Base-by-base conservation (phyloP, 2,797 vertebrate species). In the Alca torda region DNA sequence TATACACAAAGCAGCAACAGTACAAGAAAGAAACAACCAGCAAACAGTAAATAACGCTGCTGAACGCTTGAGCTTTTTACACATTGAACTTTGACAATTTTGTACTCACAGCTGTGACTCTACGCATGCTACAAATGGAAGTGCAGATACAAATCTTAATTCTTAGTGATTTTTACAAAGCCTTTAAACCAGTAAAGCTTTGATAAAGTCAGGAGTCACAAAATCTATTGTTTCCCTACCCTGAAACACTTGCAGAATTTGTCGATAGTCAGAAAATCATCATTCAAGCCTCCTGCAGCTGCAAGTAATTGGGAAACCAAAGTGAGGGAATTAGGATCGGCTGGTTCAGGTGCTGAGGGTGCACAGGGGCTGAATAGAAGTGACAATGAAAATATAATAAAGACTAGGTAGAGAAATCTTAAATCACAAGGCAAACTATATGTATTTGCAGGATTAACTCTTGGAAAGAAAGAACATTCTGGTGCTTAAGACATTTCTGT, bases 111-210 rank as follows among this genome's bases (percentile, higher is more conserved):
- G 67, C 77, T 91, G 51, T 73, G 84, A 69, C 89, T 80, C 69
- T 30, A 41, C 41, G 31, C 46, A 41, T 3, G 13, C 77, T 75
- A 43, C 87, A 89, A 69, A 84, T 19, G 13, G 28, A 84, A 95
- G 76, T 16, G 7, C 63, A 64, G 41, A 76, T 78, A 63, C 73
- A 84, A 73, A 89, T 70, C 74, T 72, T 76, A 82, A 78, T 60
- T 88, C 60, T 51, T 41, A 70, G 41, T 3, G 83, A 88, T 86
- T 90, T 84, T 93, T 79, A 70, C 74, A 94, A 91, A 97, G 88
- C 80, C 90, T 81, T 79, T 89, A 95, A 91, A 84, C 64, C 67
- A 90, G 39, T 25, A 82, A 89, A 88, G 67, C 67, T 86, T 60
- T 87, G n/a, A 81, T 88, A 31, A 78, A 91, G 63, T 76, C 59